Evolutionary conservation across 2,888 invertebrate species (phyloP).

Genomic region (Amphipyra tragopoginis): DNA sequence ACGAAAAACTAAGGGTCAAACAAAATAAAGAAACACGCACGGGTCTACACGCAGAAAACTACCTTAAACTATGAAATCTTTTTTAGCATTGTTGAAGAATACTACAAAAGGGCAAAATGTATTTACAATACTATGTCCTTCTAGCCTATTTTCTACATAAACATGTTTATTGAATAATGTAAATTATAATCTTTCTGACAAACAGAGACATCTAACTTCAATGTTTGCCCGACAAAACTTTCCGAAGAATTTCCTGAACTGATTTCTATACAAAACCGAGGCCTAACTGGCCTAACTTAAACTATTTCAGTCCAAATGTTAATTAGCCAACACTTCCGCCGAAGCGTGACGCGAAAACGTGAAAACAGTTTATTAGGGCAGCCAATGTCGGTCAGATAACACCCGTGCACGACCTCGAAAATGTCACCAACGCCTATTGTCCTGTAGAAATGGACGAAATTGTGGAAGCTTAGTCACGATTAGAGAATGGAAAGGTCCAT

Average conservation of each 20-base stretch:
- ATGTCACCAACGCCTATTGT: constrained; percentile 37
- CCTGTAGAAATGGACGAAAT: constrained; percentile 11
- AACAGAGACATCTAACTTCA: too few species aligned
- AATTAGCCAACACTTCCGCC: constrained; percentile 50
- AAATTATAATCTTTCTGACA: too few species aligned
- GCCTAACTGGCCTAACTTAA: constrained; percentile 13
- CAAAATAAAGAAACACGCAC: constrained; percentile 28
- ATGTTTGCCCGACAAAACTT: neutral
- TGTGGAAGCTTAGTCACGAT: neutral
- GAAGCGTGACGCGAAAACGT: constrained; percentile 60
- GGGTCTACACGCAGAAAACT: neutral
- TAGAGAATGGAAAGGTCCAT: neutral
- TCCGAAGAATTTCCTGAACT: neutral
- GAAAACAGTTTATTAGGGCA: constrained; percentile 66
- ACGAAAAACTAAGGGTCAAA: constrained; percentile 16
- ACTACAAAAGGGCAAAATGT: too few species aligned
- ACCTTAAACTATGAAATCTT: too few species aligned
- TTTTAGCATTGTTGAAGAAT: too few species aligned
- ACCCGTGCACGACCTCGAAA: constrained; percentile 52
- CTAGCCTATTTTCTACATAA: too few species aligned
- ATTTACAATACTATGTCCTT: too few species aligned
- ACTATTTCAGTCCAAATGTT: constrained; percentile 45
- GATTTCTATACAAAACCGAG: constrained; percentile 22
- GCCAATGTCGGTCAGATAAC: constrained; percentile 63
- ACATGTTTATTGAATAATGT: too few species aligned